phyloP scores from a whole-genome alignment of 2,113 vertebrate genomes.

The Motacilla alba region DNA sequence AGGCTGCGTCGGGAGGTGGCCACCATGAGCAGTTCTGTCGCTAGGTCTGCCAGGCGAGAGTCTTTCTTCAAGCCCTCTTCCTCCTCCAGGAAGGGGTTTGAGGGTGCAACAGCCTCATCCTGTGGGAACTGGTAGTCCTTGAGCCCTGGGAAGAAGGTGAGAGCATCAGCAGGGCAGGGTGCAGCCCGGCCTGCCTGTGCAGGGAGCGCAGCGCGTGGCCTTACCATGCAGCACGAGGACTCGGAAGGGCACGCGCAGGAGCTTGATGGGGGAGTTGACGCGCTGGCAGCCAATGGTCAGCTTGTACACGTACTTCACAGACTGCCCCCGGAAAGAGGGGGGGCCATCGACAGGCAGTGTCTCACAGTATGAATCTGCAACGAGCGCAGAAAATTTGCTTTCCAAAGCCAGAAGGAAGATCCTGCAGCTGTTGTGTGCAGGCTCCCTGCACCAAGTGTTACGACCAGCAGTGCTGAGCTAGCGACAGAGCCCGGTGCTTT shows the following conservation, averaged over 20 bases:
- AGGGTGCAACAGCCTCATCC: slow-evolving; percentile 91
- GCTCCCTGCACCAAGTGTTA: not conserved
- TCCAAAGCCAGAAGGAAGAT: not conserved
- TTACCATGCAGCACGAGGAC: slow-evolving; percentile 92
- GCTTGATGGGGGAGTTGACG: slow-evolving; percentile 96
- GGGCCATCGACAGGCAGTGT: slow-evolving; percentile 87
- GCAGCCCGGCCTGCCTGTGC: rapidly evolving
- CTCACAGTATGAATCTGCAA: slow-evolving; percentile 91
- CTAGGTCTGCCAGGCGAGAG: slow-evolving; percentile 84
- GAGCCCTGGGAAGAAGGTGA: slow-evolving; percentile 75
- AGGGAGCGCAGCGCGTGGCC: rapidly evolving
- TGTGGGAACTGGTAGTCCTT: slow-evolving; percentile 88
- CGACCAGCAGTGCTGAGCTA: not conserved
- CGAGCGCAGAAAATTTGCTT: not conserved
- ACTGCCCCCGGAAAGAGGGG: slow-evolving; percentile 94
- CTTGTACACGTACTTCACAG: slow-evolving; percentile 97
- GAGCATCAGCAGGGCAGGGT: rapidly evolving
- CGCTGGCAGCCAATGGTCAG: slow-evolving; percentile 97
- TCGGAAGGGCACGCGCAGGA: slow-evolving; percentile 92
- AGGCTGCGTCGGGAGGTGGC: slow-evolving; percentile 89
- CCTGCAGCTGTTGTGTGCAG: not conserved
- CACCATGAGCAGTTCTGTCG: slow-evolving; percentile 91
- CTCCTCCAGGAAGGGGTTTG: slow-evolving; percentile 95
- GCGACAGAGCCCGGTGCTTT: not conserved
- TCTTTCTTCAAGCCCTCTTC: slow-evolving; percentile 87